phyloP scores from a whole-genome alignment of 2,113 vertebrate species.

The Burhinus bistriatus region DNA sequence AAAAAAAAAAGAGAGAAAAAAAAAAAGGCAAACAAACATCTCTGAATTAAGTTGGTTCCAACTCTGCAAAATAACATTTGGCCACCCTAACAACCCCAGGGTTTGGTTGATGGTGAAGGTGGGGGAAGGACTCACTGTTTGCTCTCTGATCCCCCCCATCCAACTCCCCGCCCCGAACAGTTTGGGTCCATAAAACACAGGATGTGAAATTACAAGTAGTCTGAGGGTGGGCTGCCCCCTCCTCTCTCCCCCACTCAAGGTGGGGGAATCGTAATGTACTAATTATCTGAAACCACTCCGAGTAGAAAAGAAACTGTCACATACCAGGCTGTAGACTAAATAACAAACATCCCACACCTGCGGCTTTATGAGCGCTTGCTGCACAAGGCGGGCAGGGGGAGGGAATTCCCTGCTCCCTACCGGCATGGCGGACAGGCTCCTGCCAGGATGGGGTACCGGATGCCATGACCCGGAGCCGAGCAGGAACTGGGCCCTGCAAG shows the following conservation, averaged over 20 bases:
- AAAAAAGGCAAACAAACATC: background rate
- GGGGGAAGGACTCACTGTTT: constrained; percentile 67
- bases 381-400: constrained; percentile 20
- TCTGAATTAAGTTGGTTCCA: background rate
- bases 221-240: constrained; percentile 82
- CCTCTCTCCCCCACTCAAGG: constrained; percentile 76
- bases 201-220: constrained; percentile 85
- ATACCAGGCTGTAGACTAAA: constrained; percentile 85
- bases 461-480: background rate
- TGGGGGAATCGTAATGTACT: constrained; percentile 85
- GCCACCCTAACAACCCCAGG: constrained; percentile 71
- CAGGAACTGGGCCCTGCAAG: background rate
- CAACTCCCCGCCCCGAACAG: constrained; percentile 66
- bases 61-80: constrained; percentile 75
- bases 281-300: constrained; percentile 81
- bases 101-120: constrained; percentile 46
- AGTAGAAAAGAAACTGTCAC: constrained; percentile 76
- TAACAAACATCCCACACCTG: constrained; percentile 86
- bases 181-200: constrained; percentile 83
- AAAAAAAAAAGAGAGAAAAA: fast-evolving
- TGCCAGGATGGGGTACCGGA: constrained; percentile 25
- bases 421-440: background rate
- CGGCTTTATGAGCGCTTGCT: constrained; percentile 77
- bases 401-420: constrained; percentile 56
- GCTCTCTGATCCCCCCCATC: constrained; percentile 55